Percentiles rank a stretch among this genome's conserved stretches.
Evolutionary conservation across 2,888 invertebrate species (phyloP).

Genomic region (Punctoribates punctum): DNA sequence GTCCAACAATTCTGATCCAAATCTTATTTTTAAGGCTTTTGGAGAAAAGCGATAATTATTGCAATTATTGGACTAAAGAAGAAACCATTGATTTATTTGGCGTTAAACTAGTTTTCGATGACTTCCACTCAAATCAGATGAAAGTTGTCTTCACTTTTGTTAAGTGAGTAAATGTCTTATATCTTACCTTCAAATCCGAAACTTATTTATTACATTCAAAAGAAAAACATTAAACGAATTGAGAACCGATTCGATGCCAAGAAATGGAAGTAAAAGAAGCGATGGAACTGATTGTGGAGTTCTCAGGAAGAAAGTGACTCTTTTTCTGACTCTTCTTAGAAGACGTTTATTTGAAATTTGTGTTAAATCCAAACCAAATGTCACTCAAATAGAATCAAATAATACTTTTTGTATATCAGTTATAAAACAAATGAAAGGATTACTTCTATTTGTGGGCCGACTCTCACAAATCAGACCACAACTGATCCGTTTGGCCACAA

Average conservation of each 20-base stretch:
- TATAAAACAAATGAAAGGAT: constrained; percentile 35
- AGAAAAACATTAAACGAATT: background rate
- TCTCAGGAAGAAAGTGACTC: background rate
- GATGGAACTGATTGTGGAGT: background rate
- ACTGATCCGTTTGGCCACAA: background rate
- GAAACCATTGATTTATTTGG: background rate
- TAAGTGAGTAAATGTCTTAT: constrained; percentile 11
- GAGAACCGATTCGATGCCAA: constrained; percentile 6
- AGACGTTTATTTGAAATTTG: constrained; percentile 25
- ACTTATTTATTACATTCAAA: background rate
- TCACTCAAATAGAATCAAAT: background rate
- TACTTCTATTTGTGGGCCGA: constrained; percentile 38
- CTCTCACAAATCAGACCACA: constrained; percentile 30
- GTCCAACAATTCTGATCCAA: background rate
- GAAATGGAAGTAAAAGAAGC: background rate
- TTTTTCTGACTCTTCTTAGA: background rate
- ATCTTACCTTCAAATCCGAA: background rate
- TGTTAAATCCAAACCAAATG: background rate
- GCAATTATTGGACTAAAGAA: background rate
- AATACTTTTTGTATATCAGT: constrained; percentile 28
- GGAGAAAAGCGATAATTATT: constrained; percentile 11
- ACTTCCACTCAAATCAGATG: background rate
- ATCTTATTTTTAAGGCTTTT: constrained; percentile 23
- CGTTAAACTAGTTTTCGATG: background rate
- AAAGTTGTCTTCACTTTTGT: constrained; percentile 12